These are phyloP conservation scores for Ormia ochracea DNA, from an alignment of 2,888 invertebrate genomes.

Conservation along the genomic window DNA sequence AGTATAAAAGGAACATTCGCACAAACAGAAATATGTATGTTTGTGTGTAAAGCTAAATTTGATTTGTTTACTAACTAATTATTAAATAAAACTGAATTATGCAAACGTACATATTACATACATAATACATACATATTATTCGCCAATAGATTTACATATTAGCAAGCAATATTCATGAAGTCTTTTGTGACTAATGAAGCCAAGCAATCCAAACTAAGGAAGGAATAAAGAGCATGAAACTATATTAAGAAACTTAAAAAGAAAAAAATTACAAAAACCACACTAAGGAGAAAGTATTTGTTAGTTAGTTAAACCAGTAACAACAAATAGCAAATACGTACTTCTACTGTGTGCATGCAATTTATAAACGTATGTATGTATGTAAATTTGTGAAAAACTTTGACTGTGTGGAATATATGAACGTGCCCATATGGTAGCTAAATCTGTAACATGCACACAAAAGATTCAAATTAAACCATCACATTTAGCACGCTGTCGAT, in stretches of 20 bases:
- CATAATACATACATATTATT: neutral
- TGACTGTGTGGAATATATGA: conserved; percentile 5
- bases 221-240: conserved; percentile 7
- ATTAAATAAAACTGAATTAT: conserved; percentile 53
- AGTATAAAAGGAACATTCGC: no score
- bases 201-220: conserved; percentile 18
- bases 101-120: no score
- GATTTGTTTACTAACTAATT: conserved; percentile 11
- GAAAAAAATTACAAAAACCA: conserved; percentile 18
- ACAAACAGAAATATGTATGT: no score
- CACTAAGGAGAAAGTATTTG: conserved; percentile 58
- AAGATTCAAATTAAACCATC: conserved; percentile 19
- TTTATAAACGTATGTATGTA: neutral
- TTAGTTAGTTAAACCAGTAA: conserved; percentile 43
- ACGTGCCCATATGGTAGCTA: conserved; percentile 51
- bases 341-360: no score
- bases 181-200: conserved; percentile 52
- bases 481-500: neutral
- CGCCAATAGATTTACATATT: conserved; percentile 44
- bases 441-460: conserved; percentile 10
- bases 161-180: conserved; percentile 44
- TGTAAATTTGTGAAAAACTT: neutral
- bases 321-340: conserved; percentile 55
- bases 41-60: no score
- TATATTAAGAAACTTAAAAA: conserved; percentile 2